A percentile compares a stretch with the other conserved stretches of the same genome.
phyloP scores from a whole-genome alignment of 2,888 invertebrate genomes.

The Callimorpha dominula region DNA sequence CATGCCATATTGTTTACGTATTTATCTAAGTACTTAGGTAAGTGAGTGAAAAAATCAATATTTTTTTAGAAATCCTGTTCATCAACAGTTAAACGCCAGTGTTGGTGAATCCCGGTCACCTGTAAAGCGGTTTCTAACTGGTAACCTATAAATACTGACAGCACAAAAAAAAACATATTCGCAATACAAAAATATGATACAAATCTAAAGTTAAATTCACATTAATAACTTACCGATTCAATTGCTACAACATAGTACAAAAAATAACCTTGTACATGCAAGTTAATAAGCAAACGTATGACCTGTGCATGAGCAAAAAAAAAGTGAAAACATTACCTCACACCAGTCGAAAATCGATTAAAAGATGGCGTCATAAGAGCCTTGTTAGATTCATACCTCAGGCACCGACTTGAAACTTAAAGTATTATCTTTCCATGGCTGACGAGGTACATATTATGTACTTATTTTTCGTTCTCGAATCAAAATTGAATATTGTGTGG shows the following conservation, averaged over 20 bases:
- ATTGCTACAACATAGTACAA: slow-evolving; percentile 15
- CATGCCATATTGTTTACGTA: too few relatives aligned
- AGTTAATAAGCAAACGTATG: slow-evolving; percentile 21
- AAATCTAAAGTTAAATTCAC: slow-evolving; percentile 11
- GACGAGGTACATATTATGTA: too few relatives aligned
- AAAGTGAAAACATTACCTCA: slow-evolving; percentile 42
- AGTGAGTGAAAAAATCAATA: too few relatives aligned
- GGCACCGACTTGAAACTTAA: not conserved
- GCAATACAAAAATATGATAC: not conserved
- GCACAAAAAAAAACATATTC: not conserved
- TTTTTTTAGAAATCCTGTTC: too few relatives aligned
- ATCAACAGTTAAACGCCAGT: too few relatives aligned
- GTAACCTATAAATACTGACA: not conserved
- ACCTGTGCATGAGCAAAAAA: slow-evolving; percentile 21
- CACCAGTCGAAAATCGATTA: slow-evolving; percentile 42
- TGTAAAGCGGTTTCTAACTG: too few relatives aligned
- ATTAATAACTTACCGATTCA: slow-evolving; percentile 11
- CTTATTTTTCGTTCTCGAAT: too few relatives aligned
- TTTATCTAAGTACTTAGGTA: too few relatives aligned
- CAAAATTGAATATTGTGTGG: too few relatives aligned
- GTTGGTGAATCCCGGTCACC: too few relatives aligned
- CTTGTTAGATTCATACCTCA: slow-evolving; percentile 26
- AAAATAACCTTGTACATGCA: slow-evolving; percentile 33
- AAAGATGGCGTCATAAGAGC: slow-evolving; percentile 24
- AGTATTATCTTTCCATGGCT: not conserved